Base-by-base conservation (phyloP, 2,797 vertebrate species). In the Sebastiscus albofasciatus region DNA sequence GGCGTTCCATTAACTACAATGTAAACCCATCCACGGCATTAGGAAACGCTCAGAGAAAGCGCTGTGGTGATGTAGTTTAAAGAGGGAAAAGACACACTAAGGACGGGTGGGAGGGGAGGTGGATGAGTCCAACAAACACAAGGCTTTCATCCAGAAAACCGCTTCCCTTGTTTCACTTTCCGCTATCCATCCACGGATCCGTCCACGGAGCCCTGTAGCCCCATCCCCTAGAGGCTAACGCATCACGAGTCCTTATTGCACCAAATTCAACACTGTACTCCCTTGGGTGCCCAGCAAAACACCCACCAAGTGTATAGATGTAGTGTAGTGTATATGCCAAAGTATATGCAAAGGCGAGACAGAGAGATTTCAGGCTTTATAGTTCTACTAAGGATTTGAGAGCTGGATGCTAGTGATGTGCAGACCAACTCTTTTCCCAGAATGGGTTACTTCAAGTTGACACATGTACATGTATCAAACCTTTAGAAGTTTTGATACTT, bases 271-370 rank as follows among this genome's bases (percentile, higher is more conserved):
- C 18, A 52, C 46, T 20, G 18, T 18, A 52, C 18, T 20, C 46
- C 1, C 1, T n/a, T 52, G 46, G 18, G 18, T 52, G 2, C 46
- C 46, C 46, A 20, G 46, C 46, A n/a, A 52, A 0, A 52, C 18
- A 52, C 46, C 46, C 18, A 20, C 8, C 46, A 52, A 52, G 46
- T 4, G 1, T 52, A 52, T 4, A 9, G 1, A 52, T 52, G 46
- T n/a, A 52, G 18, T 52, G 18, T 52, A 52, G 1, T 0, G 46
- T 52, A 9, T 52, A 52, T 52, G 46, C 0, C 46, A n/a, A 52
- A 52, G 46, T 52, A 20, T 52, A 8, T 52, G 46, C 46, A 0
- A 52, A 52, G 46, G 46, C n/a, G 0, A 9, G 46, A 52, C 46
- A 52, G 46, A 1, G 42, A 49, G 42, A 20, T 49, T 4, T 49